Conservation (phyloP, 2,113 vertebrate genomes). For the Phodopus roborovskii region DNA sequence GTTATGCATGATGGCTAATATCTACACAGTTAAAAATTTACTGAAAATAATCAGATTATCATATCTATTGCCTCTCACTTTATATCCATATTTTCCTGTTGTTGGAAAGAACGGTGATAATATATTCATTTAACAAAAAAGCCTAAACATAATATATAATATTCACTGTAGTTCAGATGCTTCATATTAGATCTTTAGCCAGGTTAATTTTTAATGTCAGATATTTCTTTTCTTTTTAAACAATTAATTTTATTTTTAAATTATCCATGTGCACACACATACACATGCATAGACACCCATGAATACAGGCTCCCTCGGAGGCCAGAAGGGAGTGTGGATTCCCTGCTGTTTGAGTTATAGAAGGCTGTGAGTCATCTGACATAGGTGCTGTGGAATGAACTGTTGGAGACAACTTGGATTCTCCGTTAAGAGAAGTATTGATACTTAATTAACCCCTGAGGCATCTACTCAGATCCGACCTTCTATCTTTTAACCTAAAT, state of each 20-base stretch:
- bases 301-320: neutral
- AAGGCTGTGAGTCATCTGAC: neutral
- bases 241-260: neutral
- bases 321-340: neutral
- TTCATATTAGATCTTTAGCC: neutral
- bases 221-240: neutral
- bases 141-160: neutral
- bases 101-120: neutral
- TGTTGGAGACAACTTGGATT: neutral
- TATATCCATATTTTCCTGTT: neutral
- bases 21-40: neutral
- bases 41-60: neutral
- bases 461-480: too few relatives aligned
- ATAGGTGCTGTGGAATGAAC: too few relatives aligned
- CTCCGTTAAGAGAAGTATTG: neutral
- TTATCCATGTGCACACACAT: neutral
- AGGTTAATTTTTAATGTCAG: neutral
- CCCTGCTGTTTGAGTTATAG: neutral
- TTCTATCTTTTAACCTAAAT: neutral
- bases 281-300: neutral
- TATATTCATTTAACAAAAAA: neutral
- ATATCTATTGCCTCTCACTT: neutral
- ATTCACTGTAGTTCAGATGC: neutral
- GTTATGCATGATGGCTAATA: neutral
- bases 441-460: neutral